Evolutionary conservation across 2,113 vertebrate species (phyloP).

Genomic region (Ptyas mucosa): DNA sequence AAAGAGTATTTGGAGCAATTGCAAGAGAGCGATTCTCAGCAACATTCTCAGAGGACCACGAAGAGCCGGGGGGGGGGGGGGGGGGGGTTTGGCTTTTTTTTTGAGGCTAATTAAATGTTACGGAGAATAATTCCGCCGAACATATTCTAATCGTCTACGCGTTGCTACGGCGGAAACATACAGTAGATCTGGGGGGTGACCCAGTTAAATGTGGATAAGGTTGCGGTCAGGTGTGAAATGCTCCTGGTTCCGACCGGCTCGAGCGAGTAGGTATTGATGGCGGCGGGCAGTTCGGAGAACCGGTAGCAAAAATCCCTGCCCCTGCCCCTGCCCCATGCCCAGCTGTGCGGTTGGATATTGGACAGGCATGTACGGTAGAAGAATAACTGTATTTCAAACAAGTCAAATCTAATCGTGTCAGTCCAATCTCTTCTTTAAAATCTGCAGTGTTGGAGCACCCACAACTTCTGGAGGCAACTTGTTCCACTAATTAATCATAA

Average conservation of each 20-base stretch:
- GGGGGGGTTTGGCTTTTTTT: too few relatives aligned
- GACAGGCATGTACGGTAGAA: not conserved
- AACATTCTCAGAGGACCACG: not conserved
- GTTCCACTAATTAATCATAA: not conserved
- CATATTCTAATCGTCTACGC: not conserved
- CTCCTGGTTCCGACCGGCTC: too few relatives aligned
- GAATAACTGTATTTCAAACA: not conserved
- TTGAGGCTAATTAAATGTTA: not conserved
- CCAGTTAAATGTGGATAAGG: not conserved
- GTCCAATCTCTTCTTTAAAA: not conserved
- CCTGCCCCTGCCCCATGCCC: too few relatives aligned
- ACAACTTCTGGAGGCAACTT: not conserved
- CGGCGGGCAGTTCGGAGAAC: too few relatives aligned
- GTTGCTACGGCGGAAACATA: not conserved
- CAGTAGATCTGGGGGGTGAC: not conserved
- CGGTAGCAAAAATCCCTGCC: too few relatives aligned
- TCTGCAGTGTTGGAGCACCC: not conserved
- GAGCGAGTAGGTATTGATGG: too few relatives aligned
- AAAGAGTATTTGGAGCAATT: not conserved
- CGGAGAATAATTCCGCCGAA: not conserved
- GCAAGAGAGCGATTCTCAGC: not conserved
- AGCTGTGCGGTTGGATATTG: not conserved
- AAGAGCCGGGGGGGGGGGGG: too few relatives aligned
- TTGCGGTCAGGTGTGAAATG: too few relatives aligned
- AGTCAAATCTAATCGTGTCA: not conserved